Evolutionary conservation across 2,888 invertebrate genomes (phyloP).

Genomic region (Caenorhabditis angaria): DNA sequence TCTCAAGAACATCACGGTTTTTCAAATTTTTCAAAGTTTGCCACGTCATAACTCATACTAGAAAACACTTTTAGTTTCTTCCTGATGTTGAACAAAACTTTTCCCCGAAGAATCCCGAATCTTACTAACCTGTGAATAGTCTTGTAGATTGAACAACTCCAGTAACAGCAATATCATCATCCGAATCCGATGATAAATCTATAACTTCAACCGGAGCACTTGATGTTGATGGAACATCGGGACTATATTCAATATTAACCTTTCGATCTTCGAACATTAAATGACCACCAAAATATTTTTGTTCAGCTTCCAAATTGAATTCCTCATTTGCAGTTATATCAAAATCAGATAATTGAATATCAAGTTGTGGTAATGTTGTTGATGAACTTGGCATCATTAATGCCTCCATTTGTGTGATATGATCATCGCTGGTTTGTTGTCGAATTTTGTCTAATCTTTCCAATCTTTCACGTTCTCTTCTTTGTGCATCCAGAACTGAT

Average conservation of each 20-base stretch:
- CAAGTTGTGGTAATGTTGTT: slow-evolving; percentile 36
- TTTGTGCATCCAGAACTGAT: slow-evolving; percentile 46
- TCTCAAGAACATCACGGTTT: too few species aligned
- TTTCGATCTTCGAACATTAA: neutral
- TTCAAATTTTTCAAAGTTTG: too few species aligned
- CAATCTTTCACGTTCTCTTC: slow-evolving; percentile 55
- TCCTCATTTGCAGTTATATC: slow-evolving; percentile 11
- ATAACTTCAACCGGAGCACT: slow-evolving; percentile 13
- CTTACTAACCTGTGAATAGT: neutral
- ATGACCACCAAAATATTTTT: slow-evolving; percentile 9
- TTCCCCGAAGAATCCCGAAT: neutral
- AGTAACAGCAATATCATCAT: slow-evolving; percentile 26
- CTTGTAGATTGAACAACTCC: neutral
- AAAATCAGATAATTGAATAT: slow-evolving; percentile 20
- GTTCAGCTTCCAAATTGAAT: neutral
- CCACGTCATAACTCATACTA: too few species aligned
- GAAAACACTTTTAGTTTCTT: neutral
- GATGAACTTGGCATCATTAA: slow-evolving; percentile 16
- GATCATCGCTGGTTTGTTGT: slow-evolving; percentile 30
- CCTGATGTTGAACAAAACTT: neutral
- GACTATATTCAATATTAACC: too few species aligned
- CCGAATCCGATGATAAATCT: slow-evolving; percentile 36
- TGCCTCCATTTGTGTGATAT: slow-evolving; percentile 45
- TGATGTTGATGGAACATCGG: slow-evolving; percentile 22
- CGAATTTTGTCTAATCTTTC: slow-evolving; percentile 52